phyloP scores from a whole-genome alignment of 2,888 invertebrate species.

The Notocelia uddmanniana region DNA sequence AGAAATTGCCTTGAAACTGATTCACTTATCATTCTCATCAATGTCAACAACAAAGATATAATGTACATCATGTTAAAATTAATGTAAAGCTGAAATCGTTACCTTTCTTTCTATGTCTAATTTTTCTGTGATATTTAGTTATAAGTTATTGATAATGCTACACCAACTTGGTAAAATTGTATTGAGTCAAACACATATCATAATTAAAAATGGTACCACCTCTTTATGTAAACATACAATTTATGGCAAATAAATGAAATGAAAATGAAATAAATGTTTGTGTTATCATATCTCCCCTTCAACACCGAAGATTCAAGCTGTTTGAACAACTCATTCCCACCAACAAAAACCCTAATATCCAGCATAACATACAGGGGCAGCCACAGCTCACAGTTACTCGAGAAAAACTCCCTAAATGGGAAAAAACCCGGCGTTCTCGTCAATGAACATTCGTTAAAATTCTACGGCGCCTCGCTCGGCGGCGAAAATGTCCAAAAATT shows the following conservation, averaged over 20 bases:
- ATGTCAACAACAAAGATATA: neutral
- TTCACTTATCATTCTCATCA: neutral
- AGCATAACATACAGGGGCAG: neutral
- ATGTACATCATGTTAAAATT: too few relatives aligned
- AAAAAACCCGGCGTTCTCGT: conserved; percentile 58
- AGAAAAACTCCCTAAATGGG: conserved; percentile 51
- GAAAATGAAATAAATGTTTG: too few relatives aligned
- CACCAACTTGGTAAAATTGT: too few relatives aligned
- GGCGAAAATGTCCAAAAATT: conserved; percentile 65
- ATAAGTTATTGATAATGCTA: too few relatives aligned
- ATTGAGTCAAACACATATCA: too few relatives aligned
- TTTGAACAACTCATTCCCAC: conserved; percentile 9
- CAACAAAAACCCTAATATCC: conserved; percentile 22
- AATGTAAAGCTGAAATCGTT: too few relatives aligned
- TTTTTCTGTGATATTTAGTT: too few relatives aligned
- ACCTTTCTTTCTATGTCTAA: too few relatives aligned
- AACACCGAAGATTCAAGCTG: neutral
- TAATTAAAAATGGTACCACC: too few relatives aligned
- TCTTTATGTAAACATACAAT: too few relatives aligned
- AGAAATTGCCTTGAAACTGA: neutral
- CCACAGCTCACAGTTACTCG: neutral
- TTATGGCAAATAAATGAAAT: too few relatives aligned
- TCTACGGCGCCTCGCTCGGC: conserved; percentile 58
- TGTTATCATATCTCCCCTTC: neutral
- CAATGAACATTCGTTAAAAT: conserved; percentile 65